Percentiles rank a stretch among this genome's conserved stretches.
Conservation (phyloP, 2,888 invertebrate genomes). For the Nasonovia ribisnigri region DNA sequence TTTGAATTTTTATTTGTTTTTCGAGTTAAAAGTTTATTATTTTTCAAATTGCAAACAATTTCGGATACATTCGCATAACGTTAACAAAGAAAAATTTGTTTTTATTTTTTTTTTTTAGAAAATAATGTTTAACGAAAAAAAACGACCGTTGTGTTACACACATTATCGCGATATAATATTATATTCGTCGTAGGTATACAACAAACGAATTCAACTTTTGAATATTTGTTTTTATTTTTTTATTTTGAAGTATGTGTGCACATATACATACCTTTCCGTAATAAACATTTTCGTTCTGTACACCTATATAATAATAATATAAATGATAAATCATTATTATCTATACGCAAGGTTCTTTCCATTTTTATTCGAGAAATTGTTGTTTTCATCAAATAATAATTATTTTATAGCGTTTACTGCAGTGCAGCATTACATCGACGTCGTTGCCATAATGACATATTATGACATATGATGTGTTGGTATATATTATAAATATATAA, state of each 20-base stretch:
- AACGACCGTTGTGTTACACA: neutral
- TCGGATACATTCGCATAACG: neutral
- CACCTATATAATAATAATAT: neutral
- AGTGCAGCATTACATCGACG: neutral
- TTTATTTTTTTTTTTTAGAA: neutral
- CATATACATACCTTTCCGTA: neutral
- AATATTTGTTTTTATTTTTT: neutral
- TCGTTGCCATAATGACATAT: neutral
- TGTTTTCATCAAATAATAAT: neutral
- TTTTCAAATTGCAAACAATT: conserved; percentile 46
- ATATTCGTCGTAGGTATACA: neutral
- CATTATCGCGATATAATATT: neutral
- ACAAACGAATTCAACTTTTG: conserved; percentile 49
- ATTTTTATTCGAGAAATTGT: neutral
- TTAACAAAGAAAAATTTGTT: neutral
- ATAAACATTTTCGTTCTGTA: conserved; percentile 6
- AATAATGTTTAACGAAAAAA: conserved; percentile 28
- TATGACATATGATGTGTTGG: neutral
- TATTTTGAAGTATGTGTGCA: conserved; percentile 14
- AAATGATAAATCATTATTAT: neutral
- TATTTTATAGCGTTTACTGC: neutral
- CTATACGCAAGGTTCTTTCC: neutral
- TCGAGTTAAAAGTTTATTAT: conserved; percentile 25
- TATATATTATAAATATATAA: neutral
- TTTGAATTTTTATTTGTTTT: conserved; percentile 27